Conservation (phyloP, 2,113 vertebrate species). For the Aegithalos caudatus region DNA sequence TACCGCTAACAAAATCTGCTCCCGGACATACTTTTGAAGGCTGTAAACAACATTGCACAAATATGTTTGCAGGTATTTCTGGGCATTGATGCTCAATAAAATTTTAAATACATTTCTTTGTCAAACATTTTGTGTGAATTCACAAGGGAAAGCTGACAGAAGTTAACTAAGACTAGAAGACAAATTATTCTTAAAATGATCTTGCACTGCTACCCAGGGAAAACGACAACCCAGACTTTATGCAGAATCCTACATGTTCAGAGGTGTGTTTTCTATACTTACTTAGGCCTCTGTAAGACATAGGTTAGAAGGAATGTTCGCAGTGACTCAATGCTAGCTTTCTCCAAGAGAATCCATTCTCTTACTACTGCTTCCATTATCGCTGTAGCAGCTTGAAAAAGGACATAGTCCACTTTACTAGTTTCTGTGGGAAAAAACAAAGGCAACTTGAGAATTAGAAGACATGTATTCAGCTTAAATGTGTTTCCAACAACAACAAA, state of each 20-base stretch:
- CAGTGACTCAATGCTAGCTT: conserved; percentile 93
- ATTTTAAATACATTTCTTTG: neutral
- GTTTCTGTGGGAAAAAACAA: conserved; percentile 83
- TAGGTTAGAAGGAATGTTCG: conserved; percentile 97
- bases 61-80: neutral
- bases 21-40: conserved; percentile 96
- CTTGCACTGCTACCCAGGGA: neutral
- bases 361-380: conserved; percentile 98
- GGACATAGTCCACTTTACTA: conserved; percentile 98
- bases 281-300: conserved; percentile 98
- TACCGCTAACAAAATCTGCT: conserved; percentile 96
- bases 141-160: neutral
- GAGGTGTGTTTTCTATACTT: conserved; percentile 53
- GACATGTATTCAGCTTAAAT: neutral
- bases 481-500: conserved; percentile 19
- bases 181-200: neutral
- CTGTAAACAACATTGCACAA: conserved; percentile 74
- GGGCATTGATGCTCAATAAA: neutral
- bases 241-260: neutral
- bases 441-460: neutral
- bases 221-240: neutral
- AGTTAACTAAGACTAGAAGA: neutral
- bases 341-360: conserved; percentile 97
- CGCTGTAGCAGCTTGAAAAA: conserved; percentile 97
- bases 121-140: neutral